Conservation (phyloP, 2,888 invertebrate genomes). For the Apomyelois bistriatella region DNA sequence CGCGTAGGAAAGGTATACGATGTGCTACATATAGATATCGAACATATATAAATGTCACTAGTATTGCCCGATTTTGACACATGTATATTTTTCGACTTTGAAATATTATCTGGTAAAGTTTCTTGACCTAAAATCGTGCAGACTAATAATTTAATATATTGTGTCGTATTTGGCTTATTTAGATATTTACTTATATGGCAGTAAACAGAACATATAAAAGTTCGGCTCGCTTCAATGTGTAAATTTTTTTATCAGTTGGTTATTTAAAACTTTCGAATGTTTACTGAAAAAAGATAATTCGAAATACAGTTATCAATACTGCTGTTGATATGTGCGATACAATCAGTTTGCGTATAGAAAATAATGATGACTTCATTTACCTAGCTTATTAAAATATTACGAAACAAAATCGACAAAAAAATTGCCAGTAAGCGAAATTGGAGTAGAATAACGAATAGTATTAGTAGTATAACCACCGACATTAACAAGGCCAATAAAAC, state of each 20-base stretch:
- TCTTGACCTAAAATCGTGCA: neutral
- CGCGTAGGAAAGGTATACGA: no score
- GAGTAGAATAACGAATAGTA: no score
- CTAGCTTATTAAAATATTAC: constrained; percentile 12
- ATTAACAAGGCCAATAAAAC: constrained; percentile 30
- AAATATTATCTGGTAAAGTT: neutral
- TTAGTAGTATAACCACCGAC: no score
- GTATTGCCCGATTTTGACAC: no score
- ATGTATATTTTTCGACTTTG: no score
- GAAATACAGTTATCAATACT: constrained; percentile 5
- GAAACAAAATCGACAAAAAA: neutral
- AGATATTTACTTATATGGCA: no score
- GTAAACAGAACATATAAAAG: no score
- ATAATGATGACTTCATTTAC: constrained; percentile 19
- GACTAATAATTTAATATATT: neutral
- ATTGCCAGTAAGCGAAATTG: constrained; percentile 3
- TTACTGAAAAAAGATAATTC: constrained; percentile 2
- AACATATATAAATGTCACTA: no score
- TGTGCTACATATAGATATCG: no score
- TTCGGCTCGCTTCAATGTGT: neutral
- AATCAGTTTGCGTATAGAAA: neutral
- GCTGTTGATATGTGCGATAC: constrained; percentile 1
- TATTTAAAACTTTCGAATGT: neutral
- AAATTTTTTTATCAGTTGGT: neutral
- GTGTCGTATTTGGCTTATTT: no score